These are phyloP conservation scores for Clarias pachynema DNA, from an alignment of 2,797 vertebrate species.

Conservation along the genomic window DNA sequence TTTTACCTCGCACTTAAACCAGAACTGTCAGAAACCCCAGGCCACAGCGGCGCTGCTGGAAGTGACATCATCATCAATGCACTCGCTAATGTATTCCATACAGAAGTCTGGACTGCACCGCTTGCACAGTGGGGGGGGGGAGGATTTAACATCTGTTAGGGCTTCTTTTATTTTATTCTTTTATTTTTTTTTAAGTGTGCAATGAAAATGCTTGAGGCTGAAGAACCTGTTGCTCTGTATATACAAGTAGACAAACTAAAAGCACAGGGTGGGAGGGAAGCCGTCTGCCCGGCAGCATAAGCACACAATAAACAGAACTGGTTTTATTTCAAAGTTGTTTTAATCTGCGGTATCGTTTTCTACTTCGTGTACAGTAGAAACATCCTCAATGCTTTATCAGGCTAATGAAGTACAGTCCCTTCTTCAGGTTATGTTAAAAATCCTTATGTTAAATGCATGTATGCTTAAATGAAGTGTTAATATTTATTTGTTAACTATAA, in stretches of 20 bases:
- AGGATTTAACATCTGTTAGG: not conserved
- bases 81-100: not conserved
- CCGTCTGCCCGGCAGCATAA: not conserved
- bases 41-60: constrained; percentile 3
- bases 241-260: not conserved
- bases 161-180: not conserved
- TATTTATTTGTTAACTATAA: not conserved
- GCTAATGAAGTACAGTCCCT: not conserved
- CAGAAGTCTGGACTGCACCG: not conserved
- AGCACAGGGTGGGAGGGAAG: not conserved
- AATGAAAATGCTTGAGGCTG: not conserved
- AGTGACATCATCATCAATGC: not conserved
- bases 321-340: not conserved
- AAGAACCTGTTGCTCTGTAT: not conserved
- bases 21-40: constrained; percentile 2
- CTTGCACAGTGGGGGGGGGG: not conserved
- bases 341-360: not conserved
- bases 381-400: not conserved
- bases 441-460: not conserved
- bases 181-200: not conserved
- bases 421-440: not conserved
- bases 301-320: not conserved
- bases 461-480: not conserved
- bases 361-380: not conserved
- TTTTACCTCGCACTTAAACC: constrained; percentile 15